phyloP scores from a whole-genome alignment of 2,888 invertebrate species.

The Pyrrhopygopsis socrates region DNA sequence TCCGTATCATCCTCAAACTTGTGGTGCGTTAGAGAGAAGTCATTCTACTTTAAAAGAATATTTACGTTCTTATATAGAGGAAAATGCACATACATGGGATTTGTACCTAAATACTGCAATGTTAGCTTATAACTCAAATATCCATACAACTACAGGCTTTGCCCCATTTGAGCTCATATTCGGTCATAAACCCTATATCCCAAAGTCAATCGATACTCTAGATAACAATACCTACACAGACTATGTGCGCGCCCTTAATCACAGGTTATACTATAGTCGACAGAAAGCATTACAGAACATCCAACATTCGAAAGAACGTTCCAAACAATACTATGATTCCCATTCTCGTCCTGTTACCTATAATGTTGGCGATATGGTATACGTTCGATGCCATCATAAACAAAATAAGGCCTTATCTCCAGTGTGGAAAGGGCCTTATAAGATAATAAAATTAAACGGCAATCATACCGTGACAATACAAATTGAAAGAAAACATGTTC shows the following conservation, averaged over 20 bases:
- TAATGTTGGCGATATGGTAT: slow-evolving; percentile 2
- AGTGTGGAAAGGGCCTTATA: slow-evolving; percentile 68
- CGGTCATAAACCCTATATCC: slow-evolving; percentile 85
- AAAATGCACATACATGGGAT: slow-evolving; percentile 87
- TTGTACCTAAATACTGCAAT: slow-evolving; percentile 85
- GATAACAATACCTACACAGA: slow-evolving; percentile 2
- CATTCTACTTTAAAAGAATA: slow-evolving; percentile 86
- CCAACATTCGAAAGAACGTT: slow-evolving; percentile 23
- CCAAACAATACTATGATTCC: slow-evolving; percentile 41
- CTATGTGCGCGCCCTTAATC: slow-evolving; percentile 19
- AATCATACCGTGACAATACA: slow-evolving; percentile 34
- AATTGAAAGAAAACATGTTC: slow-evolving; percentile 22
- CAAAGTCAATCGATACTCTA: background rate
- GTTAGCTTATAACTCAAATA: slow-evolving; percentile 86
- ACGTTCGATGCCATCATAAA: slow-evolving; percentile 30
- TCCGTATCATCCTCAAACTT: slow-evolving; percentile 66
- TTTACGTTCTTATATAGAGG: slow-evolving; percentile 86
- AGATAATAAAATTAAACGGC: slow-evolving; percentile 44
- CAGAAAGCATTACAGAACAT: slow-evolving; percentile 42
- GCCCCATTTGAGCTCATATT: slow-evolving; percentile 88
- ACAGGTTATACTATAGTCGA: slow-evolving; percentile 12
- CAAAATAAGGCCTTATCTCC: slow-evolving; percentile 61
- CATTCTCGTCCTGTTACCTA: background rate
- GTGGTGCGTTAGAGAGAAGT: slow-evolving; percentile 77
- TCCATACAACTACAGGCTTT: slow-evolving; percentile 87